Base-by-base conservation (phyloP, 2,797 vertebrate genomes). In the Anguilla obscura region DNA sequence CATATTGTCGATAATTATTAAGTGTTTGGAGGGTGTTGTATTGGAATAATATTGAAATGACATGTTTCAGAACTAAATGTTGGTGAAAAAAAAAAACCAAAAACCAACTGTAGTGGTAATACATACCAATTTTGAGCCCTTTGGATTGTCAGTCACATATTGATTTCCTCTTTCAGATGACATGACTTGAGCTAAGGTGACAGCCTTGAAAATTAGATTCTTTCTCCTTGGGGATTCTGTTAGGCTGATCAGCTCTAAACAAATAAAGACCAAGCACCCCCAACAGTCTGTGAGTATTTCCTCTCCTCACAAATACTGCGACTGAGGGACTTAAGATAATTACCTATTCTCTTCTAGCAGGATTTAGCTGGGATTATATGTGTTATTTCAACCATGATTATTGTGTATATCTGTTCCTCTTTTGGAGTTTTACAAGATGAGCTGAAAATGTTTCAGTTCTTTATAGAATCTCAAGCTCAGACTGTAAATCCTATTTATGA, bases 281-380 rank as follows among this genome's bases (percentile, higher is more conserved):
- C 71, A 80, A 56, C 27, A n/a, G 54, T 86, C 56, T 36, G 45
- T n/a, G 33, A 88, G 74, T 30, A 27, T 74, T 76, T 80, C 71
- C 71, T 88, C 84, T 60, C 52, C 87, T 63, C 88, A 66, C 56
- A 83, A 84, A 60, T 12, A 54, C 74, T 69, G 45, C 8, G 85
- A 86, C 88, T 86, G 85, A 40, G 45, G 54, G 84, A 86, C 84
- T 88, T 85, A 33, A 79, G 52, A 88, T 86, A 86, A 88, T 83
- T 86, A 56, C n/a, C 27, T 52, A 24, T 45, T 63, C 50, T 85
- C 84, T 60, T 80, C 84, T 45, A 50, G 87, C n/a, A 60, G 85
- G 85, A 88, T 83, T 86, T 83, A 36, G n/a, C 52, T 8, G n/a
- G 85, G 85, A 88, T 86, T 88, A 82, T 88, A 30, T 14, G 36